Evolutionary conservation across 2,113 vertebrate species (phyloP).

Genomic region (Ammodytes dubius): DNA sequence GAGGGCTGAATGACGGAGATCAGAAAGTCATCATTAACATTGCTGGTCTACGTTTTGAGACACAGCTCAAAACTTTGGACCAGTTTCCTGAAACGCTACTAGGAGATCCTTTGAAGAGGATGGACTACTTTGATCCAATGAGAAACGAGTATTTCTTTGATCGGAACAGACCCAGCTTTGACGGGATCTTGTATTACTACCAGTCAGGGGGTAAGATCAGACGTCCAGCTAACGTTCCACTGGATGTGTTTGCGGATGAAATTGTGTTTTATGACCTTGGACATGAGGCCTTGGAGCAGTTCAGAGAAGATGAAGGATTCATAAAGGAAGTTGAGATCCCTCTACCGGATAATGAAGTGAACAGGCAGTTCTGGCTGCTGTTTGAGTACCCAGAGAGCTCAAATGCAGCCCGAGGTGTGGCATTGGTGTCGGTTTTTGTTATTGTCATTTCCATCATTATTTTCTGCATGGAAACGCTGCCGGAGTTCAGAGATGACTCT

Average conservation of each 20-base stretch:
- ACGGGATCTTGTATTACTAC: constrained; percentile 97
- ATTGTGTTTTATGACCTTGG: constrained; percentile 96
- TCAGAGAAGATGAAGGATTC: constrained; percentile 96
- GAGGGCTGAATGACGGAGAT: constrained; percentile 87
- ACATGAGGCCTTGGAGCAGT: constrained; percentile 93
- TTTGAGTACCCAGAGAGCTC: constrained; percentile 98
- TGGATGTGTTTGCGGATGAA: constrained; percentile 95
- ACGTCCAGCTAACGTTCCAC: constrained; percentile 93
- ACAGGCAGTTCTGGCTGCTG: constrained; percentile 95
- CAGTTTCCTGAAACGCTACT: constrained; percentile 96
- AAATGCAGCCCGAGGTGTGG: constrained; percentile 92
- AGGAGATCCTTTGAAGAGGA: constrained; percentile 91
- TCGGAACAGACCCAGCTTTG: constrained; percentile 95
- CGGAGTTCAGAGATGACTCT: constrained; percentile 92
- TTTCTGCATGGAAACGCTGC: constrained; percentile 97
- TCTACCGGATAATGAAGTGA: constrained; percentile 90
- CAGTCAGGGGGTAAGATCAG: constrained; percentile 96
- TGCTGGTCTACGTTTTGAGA: constrained; percentile 95
- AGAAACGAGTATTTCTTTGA: constrained; percentile 99
- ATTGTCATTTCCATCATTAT: constrained; percentile 97
- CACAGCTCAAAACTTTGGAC: constrained; percentile 91
- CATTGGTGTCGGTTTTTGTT: constrained; percentile 93
- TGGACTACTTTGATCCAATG: constrained; percentile 97
- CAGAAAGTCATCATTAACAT: constrained; percentile 97
- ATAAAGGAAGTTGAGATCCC: constrained; percentile 92